Base-by-base conservation (phyloP, 2,888 invertebrate species). In the Agrilus cyanescens region DNA sequence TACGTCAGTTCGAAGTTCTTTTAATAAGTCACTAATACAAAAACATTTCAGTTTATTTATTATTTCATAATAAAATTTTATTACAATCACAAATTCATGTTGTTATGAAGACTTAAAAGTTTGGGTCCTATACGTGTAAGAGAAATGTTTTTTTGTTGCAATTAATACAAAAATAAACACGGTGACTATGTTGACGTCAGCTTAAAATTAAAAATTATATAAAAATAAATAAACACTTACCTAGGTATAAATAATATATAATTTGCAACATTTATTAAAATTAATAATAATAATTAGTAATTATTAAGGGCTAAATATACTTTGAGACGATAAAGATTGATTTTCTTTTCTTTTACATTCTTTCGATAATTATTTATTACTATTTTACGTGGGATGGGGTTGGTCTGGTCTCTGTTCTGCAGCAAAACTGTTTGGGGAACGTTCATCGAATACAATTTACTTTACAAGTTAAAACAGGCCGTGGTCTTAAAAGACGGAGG, bases 51-150 rank as follows among this genome's bases (percentile, higher is more conserved):
- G 60, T 62, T 64, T 61, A 60, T 63, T 63, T 61, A 58, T 63
- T 58, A 58, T 62, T 57, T 56, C 56, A 61, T 62, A 59, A 60
- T 63, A 62, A 61, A 62, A 62, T 63, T 65, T 65, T 62, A 59
- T 60, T 61, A 62, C 60, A 64, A 66, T 66, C 65, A 65, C 64
- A 62, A 60, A 61, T 65, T 62, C 61, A 65, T 65, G 65, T 65
- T 65, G 62, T 65, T 63, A 61, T 63, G 64, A 65, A 65, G 64
- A 65, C 64, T 62, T 61, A 57, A 50, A 46, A 53, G 58, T 63
- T 62, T 62, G 62, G 62, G 57, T 52, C 52, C 53, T 57, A 60
- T 59, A 63, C 59, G 61, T 61, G 62, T 60, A 61, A 57, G 43
- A 47, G 50, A 57, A 56, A 59, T 55, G 25, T 25, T 25, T 25